Conservation (phyloP, 2,797 vertebrate genomes). For the Arctocebus calabarensis region DNA sequence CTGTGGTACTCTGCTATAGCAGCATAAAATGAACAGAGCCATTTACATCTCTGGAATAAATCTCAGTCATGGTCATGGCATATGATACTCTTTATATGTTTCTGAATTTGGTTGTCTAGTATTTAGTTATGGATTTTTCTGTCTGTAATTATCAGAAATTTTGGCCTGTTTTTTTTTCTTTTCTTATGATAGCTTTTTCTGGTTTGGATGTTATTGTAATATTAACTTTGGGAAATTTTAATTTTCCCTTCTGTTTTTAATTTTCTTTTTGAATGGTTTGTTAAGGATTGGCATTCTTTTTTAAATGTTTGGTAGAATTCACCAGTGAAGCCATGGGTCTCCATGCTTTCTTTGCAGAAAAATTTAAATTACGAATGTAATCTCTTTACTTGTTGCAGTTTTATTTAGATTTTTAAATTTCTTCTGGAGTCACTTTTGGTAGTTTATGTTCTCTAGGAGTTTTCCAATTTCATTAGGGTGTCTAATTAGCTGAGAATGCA, state of each 20-base stretch:
- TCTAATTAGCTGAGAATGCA: not conserved
- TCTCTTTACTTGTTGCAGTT: not conserved
- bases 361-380: not conserved
- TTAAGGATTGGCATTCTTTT: not conserved
- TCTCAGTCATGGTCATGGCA: not conserved
- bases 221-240: not conserved
- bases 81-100: not conserved
- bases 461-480: not conserved
- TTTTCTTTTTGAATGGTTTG: not conserved
- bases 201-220: not conserved
- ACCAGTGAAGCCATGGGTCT: not conserved
- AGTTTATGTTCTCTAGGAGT: not conserved
- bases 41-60: not conserved
- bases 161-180: not conserved
- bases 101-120: not conserved
- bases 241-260: not conserved
- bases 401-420: not conserved
- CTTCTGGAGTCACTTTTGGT: not conserved
- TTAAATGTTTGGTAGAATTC: not conserved
- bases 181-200: not conserved
- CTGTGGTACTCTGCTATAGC: not conserved
- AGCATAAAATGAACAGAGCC: not conserved
- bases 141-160: not conserved
- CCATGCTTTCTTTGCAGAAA: not conserved
- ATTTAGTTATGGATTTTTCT: not conserved